phyloP scores from a whole-genome alignment of 2,888 invertebrate species.

The Labia minor region DNA sequence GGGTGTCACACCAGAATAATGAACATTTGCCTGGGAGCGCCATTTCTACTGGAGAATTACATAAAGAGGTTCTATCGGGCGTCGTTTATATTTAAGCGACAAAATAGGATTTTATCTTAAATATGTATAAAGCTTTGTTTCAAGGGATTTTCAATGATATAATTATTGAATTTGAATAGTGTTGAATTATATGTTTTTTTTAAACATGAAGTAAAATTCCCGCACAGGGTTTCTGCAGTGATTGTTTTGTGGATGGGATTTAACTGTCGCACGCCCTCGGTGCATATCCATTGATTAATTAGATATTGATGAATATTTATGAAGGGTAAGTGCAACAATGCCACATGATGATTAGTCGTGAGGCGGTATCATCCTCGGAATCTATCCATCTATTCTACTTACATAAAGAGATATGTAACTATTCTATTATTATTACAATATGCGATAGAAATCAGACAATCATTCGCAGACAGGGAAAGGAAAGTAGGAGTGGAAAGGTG shows the following conservation, averaged over 20 bases:
- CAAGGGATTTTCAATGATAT: background rate
- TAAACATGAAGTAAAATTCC: background rate
- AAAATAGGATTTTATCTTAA: background rate
- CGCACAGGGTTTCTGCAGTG: background rate
- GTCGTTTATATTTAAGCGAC: background rate
- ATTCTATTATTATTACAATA: too few relatives aligned
- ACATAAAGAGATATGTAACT: background rate
- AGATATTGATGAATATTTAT: conserved; percentile 39
- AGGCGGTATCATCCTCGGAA: background rate
- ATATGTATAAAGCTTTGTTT: background rate
- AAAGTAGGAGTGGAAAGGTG: too few relatives aligned
- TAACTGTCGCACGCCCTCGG: conserved; percentile 27
- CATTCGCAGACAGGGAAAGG: too few relatives aligned
- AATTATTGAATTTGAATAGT: conserved; percentile 13
- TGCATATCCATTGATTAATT: conserved; percentile 36
- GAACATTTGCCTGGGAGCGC: conserved; percentile 20
- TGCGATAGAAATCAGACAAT: too few relatives aligned
- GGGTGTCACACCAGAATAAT: conserved; percentile 24
- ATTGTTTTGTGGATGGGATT: conserved; percentile 18
- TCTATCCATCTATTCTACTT: background rate
- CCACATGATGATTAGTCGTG: conserved; percentile 23
- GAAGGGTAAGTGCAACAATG: conserved; percentile 28
- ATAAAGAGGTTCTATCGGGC: background rate
- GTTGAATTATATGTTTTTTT: background rate
- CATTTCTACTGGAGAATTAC: conserved; percentile 7